These are phyloP conservation scores for Chinchilla lanigera DNA, from an alignment of 2,113 vertebrate genomes.

Conservation along the genomic window DNA sequence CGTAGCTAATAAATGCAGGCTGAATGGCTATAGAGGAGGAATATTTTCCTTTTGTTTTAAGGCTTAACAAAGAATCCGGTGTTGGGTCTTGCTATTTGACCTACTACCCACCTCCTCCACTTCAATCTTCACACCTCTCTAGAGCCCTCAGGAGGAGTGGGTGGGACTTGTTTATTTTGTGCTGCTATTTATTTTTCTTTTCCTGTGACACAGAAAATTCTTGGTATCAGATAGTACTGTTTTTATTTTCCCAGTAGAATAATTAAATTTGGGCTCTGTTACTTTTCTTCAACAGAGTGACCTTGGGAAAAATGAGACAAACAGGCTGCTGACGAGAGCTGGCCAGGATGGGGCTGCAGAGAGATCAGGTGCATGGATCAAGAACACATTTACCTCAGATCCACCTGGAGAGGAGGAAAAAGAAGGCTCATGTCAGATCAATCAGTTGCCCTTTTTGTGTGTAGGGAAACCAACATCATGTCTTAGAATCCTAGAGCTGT, in stretches of 20 bases:
- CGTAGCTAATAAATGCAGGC: background rate
- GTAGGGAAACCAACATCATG: no score
- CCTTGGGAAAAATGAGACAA: background rate
- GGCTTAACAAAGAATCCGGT: background rate
- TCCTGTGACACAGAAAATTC: conserved; percentile 13
- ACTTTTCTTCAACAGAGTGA: conserved; percentile 28
- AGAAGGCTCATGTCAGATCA: background rate
- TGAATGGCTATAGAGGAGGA: background rate
- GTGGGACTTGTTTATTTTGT: conserved; percentile 57
- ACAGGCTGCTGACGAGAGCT: background rate
- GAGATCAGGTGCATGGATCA: background rate
- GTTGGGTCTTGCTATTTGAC: background rate
- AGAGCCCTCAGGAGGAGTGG: background rate
- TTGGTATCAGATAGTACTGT: conserved; percentile 57
- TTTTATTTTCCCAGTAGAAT: conserved; percentile 64
- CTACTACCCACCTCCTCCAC: background rate
- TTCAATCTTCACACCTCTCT: background rate
- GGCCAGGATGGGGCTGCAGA: background rate
- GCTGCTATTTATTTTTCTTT: conserved; percentile 60
- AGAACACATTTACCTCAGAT: background rate
- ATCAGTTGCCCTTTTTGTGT: background rate
- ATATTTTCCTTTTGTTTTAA: background rate
- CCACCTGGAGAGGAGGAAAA: background rate
- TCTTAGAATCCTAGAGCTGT: background rate
- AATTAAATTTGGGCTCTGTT: conserved; percentile 62